Evolutionary conservation across 2,113 vertebrate genomes (phyloP).

Genomic region (Tenrec ecaudatus): DNA sequence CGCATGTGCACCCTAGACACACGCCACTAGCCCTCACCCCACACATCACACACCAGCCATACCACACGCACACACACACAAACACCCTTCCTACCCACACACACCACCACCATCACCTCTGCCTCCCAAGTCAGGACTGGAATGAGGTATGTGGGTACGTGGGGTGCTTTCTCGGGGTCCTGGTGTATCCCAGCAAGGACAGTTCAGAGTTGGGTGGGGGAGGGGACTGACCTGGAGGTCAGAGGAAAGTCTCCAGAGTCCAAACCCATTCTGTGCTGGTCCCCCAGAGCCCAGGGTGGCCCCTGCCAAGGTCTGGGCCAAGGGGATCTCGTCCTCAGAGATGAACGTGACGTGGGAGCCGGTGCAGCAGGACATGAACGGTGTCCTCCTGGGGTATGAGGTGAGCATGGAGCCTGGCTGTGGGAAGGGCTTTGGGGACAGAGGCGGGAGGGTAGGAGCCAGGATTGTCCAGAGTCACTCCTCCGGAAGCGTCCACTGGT

Average conservation of each 20-base stretch:
- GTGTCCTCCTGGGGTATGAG: slow-evolving; percentile 96
- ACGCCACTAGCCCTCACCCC: no score
- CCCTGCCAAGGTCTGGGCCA: slow-evolving; percentile 91
- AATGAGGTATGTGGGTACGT: no score
- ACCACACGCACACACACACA: no score
- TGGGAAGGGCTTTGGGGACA: neutral
- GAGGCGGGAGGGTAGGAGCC: neutral
- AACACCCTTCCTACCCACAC: no score
- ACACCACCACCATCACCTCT: neutral
- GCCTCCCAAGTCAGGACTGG: neutral
- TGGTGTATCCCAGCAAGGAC: neutral
- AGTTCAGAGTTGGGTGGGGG: neutral
- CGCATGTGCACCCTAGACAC: no score
- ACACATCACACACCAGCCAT: no score
- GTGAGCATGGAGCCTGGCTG: slow-evolving; percentile 78
- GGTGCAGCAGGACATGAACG: slow-evolving; percentile 89
- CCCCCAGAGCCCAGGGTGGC: slow-evolving; percentile 92
- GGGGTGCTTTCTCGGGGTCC: neutral
- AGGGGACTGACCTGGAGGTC: no score
- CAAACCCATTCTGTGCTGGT: slow-evolving; percentile 55
- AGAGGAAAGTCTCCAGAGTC: neutral
- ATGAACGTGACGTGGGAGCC: slow-evolving; percentile 96
- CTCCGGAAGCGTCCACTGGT: neutral
- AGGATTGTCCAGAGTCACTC: neutral
- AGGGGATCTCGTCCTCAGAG: slow-evolving; percentile 92